Conservation (phyloP, 2,888 invertebrate species). For the Papilio demoleus region DNA sequence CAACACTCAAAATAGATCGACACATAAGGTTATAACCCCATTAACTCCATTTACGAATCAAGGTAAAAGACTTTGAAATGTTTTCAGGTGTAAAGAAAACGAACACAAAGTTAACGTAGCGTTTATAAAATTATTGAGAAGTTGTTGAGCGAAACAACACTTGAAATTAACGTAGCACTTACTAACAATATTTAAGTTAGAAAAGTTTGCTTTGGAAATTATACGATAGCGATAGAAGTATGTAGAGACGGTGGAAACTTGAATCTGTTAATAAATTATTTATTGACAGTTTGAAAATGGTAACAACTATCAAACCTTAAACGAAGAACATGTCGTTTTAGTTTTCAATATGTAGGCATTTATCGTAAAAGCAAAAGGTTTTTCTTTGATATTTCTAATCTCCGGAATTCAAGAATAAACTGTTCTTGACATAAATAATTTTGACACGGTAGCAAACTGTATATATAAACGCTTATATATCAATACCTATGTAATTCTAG, state of each 20-base stretch:
- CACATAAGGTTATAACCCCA: too few relatives aligned
- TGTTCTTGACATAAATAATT: background rate
- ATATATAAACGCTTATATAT: background rate
- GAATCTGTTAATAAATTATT: background rate
- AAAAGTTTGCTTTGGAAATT: slow-evolving; percentile 17
- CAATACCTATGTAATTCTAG: background rate
- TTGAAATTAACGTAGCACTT: slow-evolving; percentile 9
- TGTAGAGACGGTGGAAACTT: background rate
- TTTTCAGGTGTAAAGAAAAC: background rate
- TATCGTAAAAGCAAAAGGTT: too few relatives aligned
- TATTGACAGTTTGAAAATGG: background rate
- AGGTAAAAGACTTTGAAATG: background rate
- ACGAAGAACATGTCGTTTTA: too few relatives aligned
- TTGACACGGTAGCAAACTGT: background rate
- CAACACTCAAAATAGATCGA: too few relatives aligned
- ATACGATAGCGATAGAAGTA: background rate
- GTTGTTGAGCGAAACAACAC: background rate
- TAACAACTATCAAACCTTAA: background rate
- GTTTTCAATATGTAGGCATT: too few relatives aligned
- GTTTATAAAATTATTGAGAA: background rate
- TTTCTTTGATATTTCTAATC: too few relatives aligned
- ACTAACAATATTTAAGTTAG: slow-evolving; percentile 12
- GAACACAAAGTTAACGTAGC: background rate
- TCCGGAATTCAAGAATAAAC: background rate
- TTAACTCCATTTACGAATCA: too few relatives aligned